Evolutionary conservation across 2,888 invertebrate species (phyloP), one percentile per base, ranked within the genome.

Genomic region (Eilema depressum): DNA sequence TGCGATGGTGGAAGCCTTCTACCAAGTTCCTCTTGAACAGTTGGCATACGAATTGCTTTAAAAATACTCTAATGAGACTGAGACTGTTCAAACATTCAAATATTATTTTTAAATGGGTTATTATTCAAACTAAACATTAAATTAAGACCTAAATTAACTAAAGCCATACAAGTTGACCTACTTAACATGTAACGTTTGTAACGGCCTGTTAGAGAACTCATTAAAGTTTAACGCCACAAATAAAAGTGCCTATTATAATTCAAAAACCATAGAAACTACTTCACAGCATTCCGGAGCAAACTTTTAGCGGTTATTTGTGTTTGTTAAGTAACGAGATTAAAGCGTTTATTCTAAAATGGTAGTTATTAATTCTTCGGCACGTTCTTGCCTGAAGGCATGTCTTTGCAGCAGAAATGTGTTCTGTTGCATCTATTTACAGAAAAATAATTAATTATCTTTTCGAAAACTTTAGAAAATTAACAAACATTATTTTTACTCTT

Each of bases 261-360:
- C 85, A 87, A 86, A 87, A 88, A 86, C 87, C 83, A 86, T 85
- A 81, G 63, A 82, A 84, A 85, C 88, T 86, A 71, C 83, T 86
- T 86, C 85, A 87, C 79, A 83, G 85, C 79, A 88, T 89, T 90
- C 86, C 82, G 75, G 74, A 68, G 81, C 84, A 85, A 88, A 91
- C 85, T 89, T 91, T 78, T 79, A 75, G 82, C 79, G 73, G 82
- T 81, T 81, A 78, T 69, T n/a, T 56, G 71, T 64, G 53, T 73
- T 79, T 75, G 23, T 1, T 70, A 84, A 86, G 85, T 68, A 12
- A 83, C 56, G 33, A 69, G 66, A 68, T 76, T 62, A 28, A 0
- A 75, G 78, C 81, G 76, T 17, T 65, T 56, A 12, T 11, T 2
- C 20, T 20, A 8, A 17, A 25, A 33, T 33, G 5, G 0, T 56